phyloP scores from a whole-genome alignment of 2,888 invertebrate species.

The Podabrus alpinus region DNA sequence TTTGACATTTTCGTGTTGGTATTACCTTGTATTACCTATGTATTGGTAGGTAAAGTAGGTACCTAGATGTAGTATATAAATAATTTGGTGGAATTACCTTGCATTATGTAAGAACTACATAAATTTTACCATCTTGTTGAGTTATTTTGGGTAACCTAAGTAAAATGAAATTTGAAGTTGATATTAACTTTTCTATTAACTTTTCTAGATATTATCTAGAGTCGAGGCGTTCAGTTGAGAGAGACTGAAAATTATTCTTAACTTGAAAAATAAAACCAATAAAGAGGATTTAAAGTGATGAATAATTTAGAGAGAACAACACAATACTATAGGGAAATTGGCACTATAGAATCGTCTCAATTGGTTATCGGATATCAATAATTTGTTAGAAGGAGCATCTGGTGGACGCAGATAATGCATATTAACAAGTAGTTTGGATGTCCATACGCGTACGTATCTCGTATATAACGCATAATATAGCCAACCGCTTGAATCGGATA shows the following conservation, averaged over 20 bases:
- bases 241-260: background rate
- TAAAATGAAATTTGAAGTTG: background rate
- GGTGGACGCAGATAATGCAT: constrained; percentile 21
- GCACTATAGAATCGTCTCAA: constrained; percentile 2
- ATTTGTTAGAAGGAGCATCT: constrained; percentile 17
- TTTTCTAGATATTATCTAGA: background rate
- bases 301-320: background rate
- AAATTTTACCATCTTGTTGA: background rate
- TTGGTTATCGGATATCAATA: constrained; percentile 17
- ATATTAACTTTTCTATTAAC: background rate
- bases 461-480: constrained; percentile 19
- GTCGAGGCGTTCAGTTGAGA: background rate
- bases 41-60: background rate
- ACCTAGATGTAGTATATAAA: background rate
- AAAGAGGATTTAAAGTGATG: background rate
- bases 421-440: constrained; percentile 18
- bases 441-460: constrained; percentile 1
- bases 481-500: constrained; percentile 26
- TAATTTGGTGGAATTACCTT: background rate
- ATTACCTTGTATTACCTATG: background rate
- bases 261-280: background rate
- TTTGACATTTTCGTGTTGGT: background rate
- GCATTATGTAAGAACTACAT: background rate
- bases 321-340: constrained; percentile 4
- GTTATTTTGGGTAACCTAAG: background rate